A percentile compares a stretch with the other conserved stretches of the same genome.
Evolutionary conservation across 2,888 invertebrate genomes (phyloP).

Genomic region (Sinodicranocentrus sp.): DNA sequence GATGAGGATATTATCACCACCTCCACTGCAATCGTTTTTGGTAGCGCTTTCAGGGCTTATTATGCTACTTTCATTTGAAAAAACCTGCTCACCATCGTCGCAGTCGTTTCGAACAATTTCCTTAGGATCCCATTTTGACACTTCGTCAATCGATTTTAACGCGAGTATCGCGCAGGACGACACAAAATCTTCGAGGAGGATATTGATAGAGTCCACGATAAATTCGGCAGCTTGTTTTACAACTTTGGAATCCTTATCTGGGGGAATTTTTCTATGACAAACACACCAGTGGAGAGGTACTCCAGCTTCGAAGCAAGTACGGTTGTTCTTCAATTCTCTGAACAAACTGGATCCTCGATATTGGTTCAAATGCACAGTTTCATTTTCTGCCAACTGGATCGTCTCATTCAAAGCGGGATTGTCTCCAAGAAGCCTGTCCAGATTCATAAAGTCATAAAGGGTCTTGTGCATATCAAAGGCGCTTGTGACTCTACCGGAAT

Average conservation of each 20-base stretch:
- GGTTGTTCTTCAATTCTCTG: conserved; percentile 22
- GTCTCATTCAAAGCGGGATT: background rate
- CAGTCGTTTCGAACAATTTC: conserved; percentile 49
- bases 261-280: conserved; percentile 43
- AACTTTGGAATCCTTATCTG: conserved; percentile 10
- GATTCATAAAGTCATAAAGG: conserved; percentile 83
- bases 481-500: conserved; percentile 81
- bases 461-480: conserved; percentile 92
- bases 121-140: conserved; percentile 45
- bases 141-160: conserved; percentile 40
- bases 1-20: background rate
- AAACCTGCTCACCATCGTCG: background rate
- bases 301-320: conserved; percentile 34
- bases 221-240: conserved; percentile 41
- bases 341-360: conserved; percentile 52
- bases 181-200: background rate
- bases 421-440: conserved; percentile 24
- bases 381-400: conserved; percentile 4
- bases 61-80: too few species aligned
- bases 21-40: background rate
- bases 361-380: background rate
- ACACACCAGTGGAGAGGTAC: conserved; percentile 39
- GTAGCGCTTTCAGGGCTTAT: background rate
- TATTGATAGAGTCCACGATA: conserved; percentile 41
- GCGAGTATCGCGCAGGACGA: conserved; percentile 34